Conservation (phyloP, 2,888 invertebrate species). For the Lithophane socia region DNA sequence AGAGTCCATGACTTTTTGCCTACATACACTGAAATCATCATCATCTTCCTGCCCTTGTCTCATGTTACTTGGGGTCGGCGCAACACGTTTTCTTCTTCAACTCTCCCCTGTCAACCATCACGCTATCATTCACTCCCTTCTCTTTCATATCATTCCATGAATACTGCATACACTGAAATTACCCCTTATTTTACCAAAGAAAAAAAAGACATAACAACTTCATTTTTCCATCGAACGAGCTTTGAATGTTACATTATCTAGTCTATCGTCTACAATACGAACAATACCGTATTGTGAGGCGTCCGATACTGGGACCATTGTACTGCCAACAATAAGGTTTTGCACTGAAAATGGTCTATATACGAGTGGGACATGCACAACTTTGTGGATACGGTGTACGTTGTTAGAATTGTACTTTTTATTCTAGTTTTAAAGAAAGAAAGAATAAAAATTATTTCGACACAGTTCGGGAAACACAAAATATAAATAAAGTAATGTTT, state of each 20-base stretch:
- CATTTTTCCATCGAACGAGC: slow-evolving; percentile 49
- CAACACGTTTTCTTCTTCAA: not conserved
- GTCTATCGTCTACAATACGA: slow-evolving; percentile 59
- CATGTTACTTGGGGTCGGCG: not conserved
- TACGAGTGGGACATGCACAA: slow-evolving; percentile 43
- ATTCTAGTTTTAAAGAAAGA: not conserved
- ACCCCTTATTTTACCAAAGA: not conserved
- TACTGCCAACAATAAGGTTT: slow-evolving; percentile 66
- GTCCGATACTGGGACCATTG: slow-evolving; percentile 63
- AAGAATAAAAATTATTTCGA: no score
- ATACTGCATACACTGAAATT: not conserved
- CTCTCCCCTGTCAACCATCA: not conserved
- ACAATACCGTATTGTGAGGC: slow-evolving; percentile 63
- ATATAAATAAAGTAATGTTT: no score
- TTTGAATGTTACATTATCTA: slow-evolving; percentile 62
- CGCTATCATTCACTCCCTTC: not conserved
- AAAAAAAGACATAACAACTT: slow-evolving; percentile 20
- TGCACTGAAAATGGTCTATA: slow-evolving; percentile 63
- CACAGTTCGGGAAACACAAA: no score
- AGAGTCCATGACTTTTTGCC: no score
- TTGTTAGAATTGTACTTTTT: slow-evolving; percentile 22
- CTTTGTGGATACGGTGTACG: slow-evolving; percentile 56
- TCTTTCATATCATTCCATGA: not conserved
- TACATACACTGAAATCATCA: not conserved
- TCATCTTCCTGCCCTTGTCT: not conserved